These are phyloP conservation scores for Pristionchus pacificus DNA, from an alignment of 1,140 invertebrate species.

Conservation along the genomic window DNA sequence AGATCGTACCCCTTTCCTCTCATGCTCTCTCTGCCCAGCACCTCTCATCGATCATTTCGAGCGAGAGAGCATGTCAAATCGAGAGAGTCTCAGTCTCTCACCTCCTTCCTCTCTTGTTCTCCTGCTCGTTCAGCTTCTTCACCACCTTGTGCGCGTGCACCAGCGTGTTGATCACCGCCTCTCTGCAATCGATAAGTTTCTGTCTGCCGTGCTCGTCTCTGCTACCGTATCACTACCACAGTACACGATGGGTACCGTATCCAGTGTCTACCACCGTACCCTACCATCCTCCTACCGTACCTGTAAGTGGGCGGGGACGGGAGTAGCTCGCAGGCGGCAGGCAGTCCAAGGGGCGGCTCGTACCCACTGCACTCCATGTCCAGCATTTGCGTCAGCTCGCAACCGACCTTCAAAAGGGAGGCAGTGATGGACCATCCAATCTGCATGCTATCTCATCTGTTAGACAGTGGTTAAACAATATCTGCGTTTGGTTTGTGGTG, in stretches of 20 bases:
- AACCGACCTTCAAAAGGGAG: constrained; percentile 67
- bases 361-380: constrained; percentile 63
- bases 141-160: constrained; percentile 97
- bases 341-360: constrained; percentile 45
- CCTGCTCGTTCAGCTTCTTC: constrained; percentile 80
- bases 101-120: constrained; percentile 62
- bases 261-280: background rate
- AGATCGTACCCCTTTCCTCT: too few relatives aligned
- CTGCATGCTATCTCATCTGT: too few relatives aligned
- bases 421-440: background rate
- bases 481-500: too few relatives aligned
- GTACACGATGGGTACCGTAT: too few relatives aligned
- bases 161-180: constrained; percentile 93
- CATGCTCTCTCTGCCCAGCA: too few relatives aligned
- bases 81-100: too few relatives aligned
- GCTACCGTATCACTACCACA: too few relatives aligned
- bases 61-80: too few relatives aligned
- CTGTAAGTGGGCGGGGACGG: constrained; percentile 73
- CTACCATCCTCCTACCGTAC: background rate
- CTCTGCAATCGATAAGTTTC: constrained; percentile 58
- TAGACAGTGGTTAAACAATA: too few relatives aligned
- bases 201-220: too few relatives aligned
- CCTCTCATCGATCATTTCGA: too few relatives aligned
- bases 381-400: constrained; percentile 65
- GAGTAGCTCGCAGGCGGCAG: constrained; percentile 63